Evolutionary conservation across 2,113 vertebrate species (phyloP).

Genomic region (Phoenicopterus ruber): DNA sequence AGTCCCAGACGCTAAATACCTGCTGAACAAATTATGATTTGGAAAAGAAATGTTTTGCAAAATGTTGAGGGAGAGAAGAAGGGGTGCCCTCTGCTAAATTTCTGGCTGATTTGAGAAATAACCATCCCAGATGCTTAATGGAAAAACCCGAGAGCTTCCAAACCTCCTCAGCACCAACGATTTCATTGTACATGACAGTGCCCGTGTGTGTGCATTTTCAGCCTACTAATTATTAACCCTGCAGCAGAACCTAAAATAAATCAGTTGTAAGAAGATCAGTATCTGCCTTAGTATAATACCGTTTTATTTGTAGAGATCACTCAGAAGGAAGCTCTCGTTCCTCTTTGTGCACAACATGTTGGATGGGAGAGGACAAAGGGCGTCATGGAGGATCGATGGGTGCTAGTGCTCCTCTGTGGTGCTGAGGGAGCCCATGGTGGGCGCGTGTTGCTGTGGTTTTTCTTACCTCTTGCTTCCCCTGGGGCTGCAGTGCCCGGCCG

Average conservation of each 20-base stretch:
- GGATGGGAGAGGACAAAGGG: not conserved
- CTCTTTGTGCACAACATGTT: not conserved
- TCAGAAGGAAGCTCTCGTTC: not conserved
- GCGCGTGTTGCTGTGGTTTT: not conserved
- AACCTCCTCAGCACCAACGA: not conserved
- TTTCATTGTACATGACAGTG: not conserved
- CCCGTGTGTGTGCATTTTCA: not conserved
- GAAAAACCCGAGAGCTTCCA: not conserved
- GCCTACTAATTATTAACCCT: not conserved
- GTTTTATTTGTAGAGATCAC: not conserved
- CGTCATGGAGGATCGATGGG: fast-evolving
- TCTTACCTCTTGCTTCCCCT: not conserved
- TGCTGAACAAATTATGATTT: not conserved
- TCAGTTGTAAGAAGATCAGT: not conserved
- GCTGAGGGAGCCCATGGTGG: not conserved
- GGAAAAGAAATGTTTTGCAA: not conserved
- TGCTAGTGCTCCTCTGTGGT: not conserved
- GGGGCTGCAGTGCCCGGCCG: not conserved
- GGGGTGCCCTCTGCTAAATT: not conserved
- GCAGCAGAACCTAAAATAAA: conserved; percentile 2
- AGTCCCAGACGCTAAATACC: not conserved
- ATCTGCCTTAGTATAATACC: not conserved
- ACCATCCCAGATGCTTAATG: not conserved
- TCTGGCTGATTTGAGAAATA: not conserved
- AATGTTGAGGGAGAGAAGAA: not conserved